Conservation (phyloP, 2,797 vertebrate genomes). For the Crenuchus spilurus region DNA sequence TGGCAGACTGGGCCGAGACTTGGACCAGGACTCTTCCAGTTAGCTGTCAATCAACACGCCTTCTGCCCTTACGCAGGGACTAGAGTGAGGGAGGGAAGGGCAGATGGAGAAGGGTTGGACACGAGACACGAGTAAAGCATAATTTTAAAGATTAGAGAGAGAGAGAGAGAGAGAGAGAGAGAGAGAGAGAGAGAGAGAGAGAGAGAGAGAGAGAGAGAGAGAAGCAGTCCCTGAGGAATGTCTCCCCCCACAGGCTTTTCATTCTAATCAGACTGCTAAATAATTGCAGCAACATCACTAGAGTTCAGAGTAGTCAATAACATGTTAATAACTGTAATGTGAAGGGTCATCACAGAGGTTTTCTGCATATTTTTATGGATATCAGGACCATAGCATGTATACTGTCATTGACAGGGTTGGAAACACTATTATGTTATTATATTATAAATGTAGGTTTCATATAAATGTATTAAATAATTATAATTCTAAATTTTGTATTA, state of each 20-base stretch:
- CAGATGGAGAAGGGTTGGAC: background rate
- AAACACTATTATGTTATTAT: too few species aligned
- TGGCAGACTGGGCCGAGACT: slow-evolving; percentile 67
- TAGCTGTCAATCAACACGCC: slow-evolving; percentile 76
- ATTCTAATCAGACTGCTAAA: slow-evolving; percentile 31
- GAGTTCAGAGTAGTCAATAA: background rate
- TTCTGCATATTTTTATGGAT: background rate
- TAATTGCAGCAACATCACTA: slow-evolving; percentile 41
- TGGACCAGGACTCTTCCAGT: slow-evolving; percentile 71
- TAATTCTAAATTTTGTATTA: too few species aligned
- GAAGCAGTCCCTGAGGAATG: slow-evolving; percentile 17
- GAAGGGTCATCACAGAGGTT: background rate
- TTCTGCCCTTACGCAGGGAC: slow-evolving; percentile 73
- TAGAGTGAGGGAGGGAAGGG: slow-evolving; percentile 49
- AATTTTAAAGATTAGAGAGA: slow-evolving; percentile 38
- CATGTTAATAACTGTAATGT: background rate
- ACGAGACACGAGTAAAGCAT: slow-evolving; percentile 8
- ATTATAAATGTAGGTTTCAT: too few species aligned
- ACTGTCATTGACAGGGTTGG: background rate
- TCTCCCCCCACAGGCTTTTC: slow-evolving; percentile 28
- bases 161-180: slow-evolving; percentile 42
- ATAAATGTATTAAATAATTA: too few species aligned
- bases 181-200: slow-evolving; percentile 36
- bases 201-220: slow-evolving; percentile 44
- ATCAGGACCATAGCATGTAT: background rate